phyloP scores from a whole-genome alignment of 2,797 vertebrate genomes.

The Girardinus metallicus region DNA sequence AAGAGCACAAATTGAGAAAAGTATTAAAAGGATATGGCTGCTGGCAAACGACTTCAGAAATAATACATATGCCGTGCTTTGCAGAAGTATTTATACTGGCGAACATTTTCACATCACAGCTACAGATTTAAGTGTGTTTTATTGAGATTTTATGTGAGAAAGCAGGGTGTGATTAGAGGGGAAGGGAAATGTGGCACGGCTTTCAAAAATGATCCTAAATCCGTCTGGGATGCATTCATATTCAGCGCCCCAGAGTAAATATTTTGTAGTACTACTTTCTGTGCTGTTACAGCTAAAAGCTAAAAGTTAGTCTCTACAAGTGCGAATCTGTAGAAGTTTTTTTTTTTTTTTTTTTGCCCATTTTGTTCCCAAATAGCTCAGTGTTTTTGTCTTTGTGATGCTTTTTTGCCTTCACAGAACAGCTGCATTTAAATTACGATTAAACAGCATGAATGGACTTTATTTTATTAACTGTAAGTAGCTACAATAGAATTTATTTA shows the following conservation, averaged over 20 bases:
- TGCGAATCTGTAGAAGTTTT: too few species aligned
- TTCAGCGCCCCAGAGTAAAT: not conserved
- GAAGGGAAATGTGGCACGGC: not conserved
- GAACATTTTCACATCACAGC: not conserved
- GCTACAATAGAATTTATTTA: not conserved
- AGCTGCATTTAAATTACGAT: not conserved
- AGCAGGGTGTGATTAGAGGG: not conserved
- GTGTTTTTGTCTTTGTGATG: not conserved
- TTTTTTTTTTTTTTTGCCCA: too few species aligned
- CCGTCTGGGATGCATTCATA: not conserved
- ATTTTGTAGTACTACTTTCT: not conserved
- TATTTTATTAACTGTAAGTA: not conserved
- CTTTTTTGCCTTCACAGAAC: not conserved
- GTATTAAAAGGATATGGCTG: constrained; percentile 20
- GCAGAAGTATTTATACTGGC: not conserved
- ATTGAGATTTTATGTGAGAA: not conserved
- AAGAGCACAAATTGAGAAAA: constrained; percentile 23
- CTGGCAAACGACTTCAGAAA: not conserved
- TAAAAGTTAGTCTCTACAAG: too few species aligned
- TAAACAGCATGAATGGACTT: not conserved
- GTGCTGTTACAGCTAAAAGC: not conserved
- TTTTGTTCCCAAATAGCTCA: too few species aligned
- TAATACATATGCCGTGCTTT: not conserved
- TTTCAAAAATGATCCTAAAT: not conserved
- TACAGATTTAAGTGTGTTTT: not conserved